Evolutionary conservation across 1,140 invertebrate species (phyloP).

Genomic region (Charaxes varanes): DNA sequence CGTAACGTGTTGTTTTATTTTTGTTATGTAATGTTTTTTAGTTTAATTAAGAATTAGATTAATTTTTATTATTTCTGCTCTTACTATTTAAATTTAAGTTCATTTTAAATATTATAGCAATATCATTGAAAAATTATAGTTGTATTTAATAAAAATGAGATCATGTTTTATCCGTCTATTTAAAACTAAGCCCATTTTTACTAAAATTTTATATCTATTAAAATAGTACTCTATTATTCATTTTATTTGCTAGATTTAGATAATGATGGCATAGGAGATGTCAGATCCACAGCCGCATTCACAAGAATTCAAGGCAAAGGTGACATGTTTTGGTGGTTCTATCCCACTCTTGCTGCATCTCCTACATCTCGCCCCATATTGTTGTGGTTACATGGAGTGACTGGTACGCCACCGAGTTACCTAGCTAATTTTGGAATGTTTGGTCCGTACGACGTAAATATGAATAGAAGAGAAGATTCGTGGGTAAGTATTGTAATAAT

Average conservation of each 20-base stretch:
- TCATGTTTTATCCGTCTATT: background rate
- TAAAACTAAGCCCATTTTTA: slow-evolving; percentile 2
- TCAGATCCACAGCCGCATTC: slow-evolving; percentile 32
- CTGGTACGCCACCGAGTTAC: slow-evolving; percentile 40
- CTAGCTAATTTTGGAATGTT: slow-evolving; percentile 55
- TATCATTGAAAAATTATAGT: too few relatives aligned
- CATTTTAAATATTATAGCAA: too few relatives aligned
- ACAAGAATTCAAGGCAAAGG: slow-evolving; percentile 35
- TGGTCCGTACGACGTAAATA: slow-evolving; percentile 45
- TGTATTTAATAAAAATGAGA: too few relatives aligned
- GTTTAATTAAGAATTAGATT: too few relatives aligned
- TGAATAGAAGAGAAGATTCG: slow-evolving; percentile 37
- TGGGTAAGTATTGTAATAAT: slow-evolving; percentile 35
- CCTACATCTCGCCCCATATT: slow-evolving; percentile 31
- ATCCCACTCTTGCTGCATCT: slow-evolving; percentile 21
- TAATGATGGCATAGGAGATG: slow-evolving; percentile 32
- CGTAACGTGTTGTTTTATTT: too few relatives aligned
- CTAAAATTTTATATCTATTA: background rate
- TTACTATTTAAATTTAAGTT: too few relatives aligned
- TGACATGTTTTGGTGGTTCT: slow-evolving; percentile 65
- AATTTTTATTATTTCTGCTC: too few relatives aligned
- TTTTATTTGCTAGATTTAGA: slow-evolving; percentile 31
- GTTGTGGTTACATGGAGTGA: slow-evolving; percentile 50
- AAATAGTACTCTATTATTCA: background rate
- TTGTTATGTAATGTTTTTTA: too few relatives aligned